Conservation (phyloP, 1,140 invertebrate genomes). For the Cylas formicarius region DNA sequence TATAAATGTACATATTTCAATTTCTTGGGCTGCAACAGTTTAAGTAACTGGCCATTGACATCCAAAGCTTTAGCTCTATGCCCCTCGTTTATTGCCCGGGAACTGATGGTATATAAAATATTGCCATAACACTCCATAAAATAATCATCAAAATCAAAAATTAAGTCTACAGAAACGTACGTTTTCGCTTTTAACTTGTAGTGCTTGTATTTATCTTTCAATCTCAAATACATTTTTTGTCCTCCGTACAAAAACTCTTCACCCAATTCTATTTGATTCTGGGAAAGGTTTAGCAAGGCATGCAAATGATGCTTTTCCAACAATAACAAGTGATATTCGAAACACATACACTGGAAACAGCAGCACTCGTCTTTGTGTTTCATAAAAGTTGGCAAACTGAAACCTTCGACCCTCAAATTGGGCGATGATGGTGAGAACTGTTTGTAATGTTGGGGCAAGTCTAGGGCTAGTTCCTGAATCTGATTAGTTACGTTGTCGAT, state of each 20-base stretch:
- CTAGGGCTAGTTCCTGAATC: slow-evolving; percentile 15
- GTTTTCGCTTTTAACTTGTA: slow-evolving; percentile 7
- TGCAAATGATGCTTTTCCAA: slow-evolving; percentile 14
- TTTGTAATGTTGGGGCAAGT: slow-evolving; percentile 7
- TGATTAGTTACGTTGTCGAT: slow-evolving; percentile 12
- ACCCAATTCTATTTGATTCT: slow-evolving; percentile 7
- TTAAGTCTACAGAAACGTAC: slow-evolving; percentile 8
- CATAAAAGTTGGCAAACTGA: slow-evolving; percentile 20
- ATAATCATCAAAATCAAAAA: slow-evolving; percentile 9
- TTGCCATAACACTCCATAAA: slow-evolving; percentile 15
- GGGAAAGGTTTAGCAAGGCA: slow-evolving; percentile 10
- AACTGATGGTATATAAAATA: slow-evolving; percentile 17
- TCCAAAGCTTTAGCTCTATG: slow-evolving; percentile 9
- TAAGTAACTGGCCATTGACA: slow-evolving; percentile 14
- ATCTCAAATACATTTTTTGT: slow-evolving; percentile 10
- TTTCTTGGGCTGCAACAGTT: slow-evolving; percentile 9
- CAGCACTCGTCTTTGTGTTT: slow-evolving; percentile 15
- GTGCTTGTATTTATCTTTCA: neutral
- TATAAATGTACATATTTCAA: slow-evolving; percentile 10
- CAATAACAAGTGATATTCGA: slow-evolving; percentile 16
- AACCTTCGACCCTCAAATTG: slow-evolving; percentile 13
- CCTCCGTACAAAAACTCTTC: slow-evolving; percentile 11
- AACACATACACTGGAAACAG: slow-evolving; percentile 20
- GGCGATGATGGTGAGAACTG: slow-evolving; percentile 14
- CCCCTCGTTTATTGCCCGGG: neutral